These are phyloP conservation scores for Pygocentrus nattereri DNA, from an alignment of 2,797 vertebrate species.

Conservation along the genomic window DNA sequence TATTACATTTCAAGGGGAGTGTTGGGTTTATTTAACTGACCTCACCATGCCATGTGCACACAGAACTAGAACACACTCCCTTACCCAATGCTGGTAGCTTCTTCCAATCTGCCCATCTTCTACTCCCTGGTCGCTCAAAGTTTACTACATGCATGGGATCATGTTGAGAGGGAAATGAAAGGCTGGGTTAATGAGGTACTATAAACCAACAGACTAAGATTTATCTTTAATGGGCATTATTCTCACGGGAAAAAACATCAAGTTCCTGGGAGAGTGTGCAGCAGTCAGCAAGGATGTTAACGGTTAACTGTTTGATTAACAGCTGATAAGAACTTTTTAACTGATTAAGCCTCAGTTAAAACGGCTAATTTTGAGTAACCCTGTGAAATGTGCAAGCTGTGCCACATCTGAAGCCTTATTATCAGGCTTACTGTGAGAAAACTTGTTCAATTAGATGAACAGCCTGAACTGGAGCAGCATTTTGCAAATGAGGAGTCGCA, in stretches of 20 bases:
- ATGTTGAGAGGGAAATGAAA: slow-evolving; percentile 14
- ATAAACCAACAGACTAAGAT: slow-evolving; percentile 20
- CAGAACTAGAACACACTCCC: slow-evolving; percentile 11
- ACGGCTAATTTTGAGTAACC: background rate
- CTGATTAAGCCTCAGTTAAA: background rate
- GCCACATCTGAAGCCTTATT: background rate
- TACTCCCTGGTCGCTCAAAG: background rate
- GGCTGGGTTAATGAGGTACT: slow-evolving; percentile 13
- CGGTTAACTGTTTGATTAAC: slow-evolving; percentile 1
- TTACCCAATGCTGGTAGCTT: background rate
- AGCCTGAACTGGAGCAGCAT: background rate
- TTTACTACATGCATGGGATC: slow-evolving; percentile 6
- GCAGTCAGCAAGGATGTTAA: slow-evolving; percentile 17
- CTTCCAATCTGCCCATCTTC: slow-evolving; percentile 10
- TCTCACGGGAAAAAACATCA: slow-evolving; percentile 50
- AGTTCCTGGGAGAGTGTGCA: background rate
- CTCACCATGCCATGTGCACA: slow-evolving; percentile 8
- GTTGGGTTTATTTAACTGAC: slow-evolving; percentile 12
- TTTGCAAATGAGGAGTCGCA: background rate
- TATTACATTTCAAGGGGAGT: slow-evolving; percentile 19
- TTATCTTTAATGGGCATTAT: slow-evolving; percentile 43
- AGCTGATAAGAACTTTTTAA: slow-evolving; percentile 16
- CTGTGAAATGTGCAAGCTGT: background rate
- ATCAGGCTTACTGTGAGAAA: background rate
- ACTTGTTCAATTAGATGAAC: background rate